phyloP scores from a whole-genome alignment of 2,797 vertebrate genomes.

The Xyrichtys novacula region DNA sequence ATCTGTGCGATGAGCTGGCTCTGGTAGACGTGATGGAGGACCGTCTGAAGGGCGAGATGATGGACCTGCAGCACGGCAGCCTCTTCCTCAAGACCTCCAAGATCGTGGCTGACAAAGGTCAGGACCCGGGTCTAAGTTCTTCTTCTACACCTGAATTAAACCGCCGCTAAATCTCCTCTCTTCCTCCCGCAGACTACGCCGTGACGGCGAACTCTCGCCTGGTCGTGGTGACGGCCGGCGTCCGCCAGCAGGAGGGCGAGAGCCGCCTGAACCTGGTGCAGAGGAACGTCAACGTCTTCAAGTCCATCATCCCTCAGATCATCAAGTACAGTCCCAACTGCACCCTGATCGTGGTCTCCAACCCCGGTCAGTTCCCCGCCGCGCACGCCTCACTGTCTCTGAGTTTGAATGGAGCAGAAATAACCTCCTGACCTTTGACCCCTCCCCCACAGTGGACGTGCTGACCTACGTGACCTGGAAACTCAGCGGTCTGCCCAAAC shows the following conservation, averaged over 20 bases:
- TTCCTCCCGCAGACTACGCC: constrained; percentile 86
- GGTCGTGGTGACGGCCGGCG: constrained; percentile 94
- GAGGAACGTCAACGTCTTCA: constrained; percentile 97
- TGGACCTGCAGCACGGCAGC: constrained; percentile 96
- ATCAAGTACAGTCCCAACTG: constrained; percentile 95
- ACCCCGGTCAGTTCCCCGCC: constrained; percentile 87
- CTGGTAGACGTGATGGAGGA: constrained; percentile 97
- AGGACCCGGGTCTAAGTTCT: not conserved
- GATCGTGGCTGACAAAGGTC: constrained; percentile 95
- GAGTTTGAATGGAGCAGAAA: not conserved
- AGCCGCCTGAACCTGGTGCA: constrained; percentile 96
- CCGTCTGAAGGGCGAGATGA: constrained; percentile 95
- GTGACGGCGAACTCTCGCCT: constrained; percentile 95
- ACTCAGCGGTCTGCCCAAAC: constrained; percentile 94
- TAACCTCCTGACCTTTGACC: not conserved
- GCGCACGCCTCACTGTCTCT: not conserved
- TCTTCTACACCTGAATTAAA: not conserved
- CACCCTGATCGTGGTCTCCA: constrained; percentile 94
- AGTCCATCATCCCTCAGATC: constrained; percentile 93
- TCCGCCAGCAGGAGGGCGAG: constrained; percentile 97
- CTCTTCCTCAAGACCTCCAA: constrained; percentile 95
- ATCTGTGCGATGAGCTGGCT: constrained; percentile 93
- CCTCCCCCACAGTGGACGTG: constrained; percentile 88
- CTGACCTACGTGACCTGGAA: constrained; percentile 98
- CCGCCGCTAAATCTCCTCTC: not conserved